phyloP scores from a whole-genome alignment of 2,888 invertebrate species.

The Chrysotoxum bicinctum region DNA sequence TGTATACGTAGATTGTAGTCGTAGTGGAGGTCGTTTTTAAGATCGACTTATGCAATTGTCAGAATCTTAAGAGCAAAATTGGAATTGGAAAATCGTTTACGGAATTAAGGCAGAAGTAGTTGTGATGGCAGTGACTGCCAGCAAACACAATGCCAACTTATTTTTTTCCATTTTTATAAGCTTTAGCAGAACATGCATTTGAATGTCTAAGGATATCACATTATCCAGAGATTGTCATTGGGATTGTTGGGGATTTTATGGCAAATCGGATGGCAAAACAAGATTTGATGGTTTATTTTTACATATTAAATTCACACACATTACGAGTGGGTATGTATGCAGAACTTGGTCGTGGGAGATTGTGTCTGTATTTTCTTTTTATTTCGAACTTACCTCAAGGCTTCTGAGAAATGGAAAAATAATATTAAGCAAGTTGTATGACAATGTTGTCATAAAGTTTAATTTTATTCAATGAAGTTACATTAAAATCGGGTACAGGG shows the following conservation, averaged over 20 bases:
- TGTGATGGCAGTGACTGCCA: background rate
- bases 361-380: background rate
- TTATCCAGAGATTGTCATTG: conserved; percentile 22
- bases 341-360: background rate
- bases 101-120: conserved; percentile 21
- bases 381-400: background rate
- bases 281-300: conserved; percentile 5
- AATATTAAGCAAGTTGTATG: background rate
- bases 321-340: background rate
- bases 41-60: conserved; percentile 70
- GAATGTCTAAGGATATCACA: conserved; percentile 15
- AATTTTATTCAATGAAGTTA: background rate
- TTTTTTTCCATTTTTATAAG: conserved; percentile 10
- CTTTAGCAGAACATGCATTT: conserved; percentile 24
- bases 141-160: conserved; percentile 24
- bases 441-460: background rate
- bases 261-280: background rate
- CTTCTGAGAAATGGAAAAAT: background rate
- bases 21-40: conserved; percentile 53
- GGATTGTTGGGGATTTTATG: conserved; percentile 20
- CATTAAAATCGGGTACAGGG: background rate
- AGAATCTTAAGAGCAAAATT: conserved; percentile 64
- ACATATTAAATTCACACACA: background rate
- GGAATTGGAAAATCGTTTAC: conserved; percentile 59
- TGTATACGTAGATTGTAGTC: no score